Percentiles rank a stretch among this genome's conserved stretches.
phyloP scores from a whole-genome alignment of 2,888 invertebrate genomes.

The Caenorhabditis sp. region DNA sequence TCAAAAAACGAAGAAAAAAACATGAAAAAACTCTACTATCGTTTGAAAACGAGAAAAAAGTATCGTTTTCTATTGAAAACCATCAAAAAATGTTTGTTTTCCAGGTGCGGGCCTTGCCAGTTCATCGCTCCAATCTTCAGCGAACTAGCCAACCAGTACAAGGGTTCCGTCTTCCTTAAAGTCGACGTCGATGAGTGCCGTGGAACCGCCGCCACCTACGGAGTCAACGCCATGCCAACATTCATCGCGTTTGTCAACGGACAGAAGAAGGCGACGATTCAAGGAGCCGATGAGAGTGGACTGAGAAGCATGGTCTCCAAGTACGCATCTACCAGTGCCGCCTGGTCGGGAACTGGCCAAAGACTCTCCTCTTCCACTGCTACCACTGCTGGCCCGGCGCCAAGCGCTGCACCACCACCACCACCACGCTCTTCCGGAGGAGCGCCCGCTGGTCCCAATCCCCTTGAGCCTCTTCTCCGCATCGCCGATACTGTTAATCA shows the following conservation, averaged over 20 bases:
- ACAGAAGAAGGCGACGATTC: slow-evolving; percentile 52
- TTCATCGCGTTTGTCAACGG: slow-evolving; percentile 93
- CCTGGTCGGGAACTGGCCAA: slow-evolving; percentile 58
- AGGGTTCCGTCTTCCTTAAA: slow-evolving; percentile 90
- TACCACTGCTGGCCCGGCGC: background rate
- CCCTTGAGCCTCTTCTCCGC: slow-evolving; percentile 25
- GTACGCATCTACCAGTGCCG: slow-evolving; percentile 37
- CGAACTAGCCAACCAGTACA: slow-evolving; percentile 91
- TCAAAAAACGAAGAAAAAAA: no score
- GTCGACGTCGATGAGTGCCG: slow-evolving; percentile 91
- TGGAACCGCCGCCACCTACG: slow-evolving; percentile 88
- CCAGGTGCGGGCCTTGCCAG: slow-evolving; percentile 96
- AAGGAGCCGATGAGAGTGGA: slow-evolving; percentile 57
- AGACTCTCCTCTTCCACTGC: background rate
- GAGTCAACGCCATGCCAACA: slow-evolving; percentile 97
- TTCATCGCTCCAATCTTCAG: slow-evolving; percentile 95
- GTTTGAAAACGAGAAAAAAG: no score
- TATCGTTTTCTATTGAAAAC: background rate
- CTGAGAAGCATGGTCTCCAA: slow-evolving; percentile 51
- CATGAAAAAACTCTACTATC: no score
- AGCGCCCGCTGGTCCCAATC: slow-evolving; percentile 24
- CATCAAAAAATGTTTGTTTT: background rate
- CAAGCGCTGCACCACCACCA: background rate
- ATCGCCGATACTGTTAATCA: slow-evolving; percentile 47
- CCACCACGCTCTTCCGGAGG: slow-evolving; percentile 24